Base-by-base conservation (phyloP, 1,140 invertebrate genomes). In the Atopsyche davidsoni region DNA sequence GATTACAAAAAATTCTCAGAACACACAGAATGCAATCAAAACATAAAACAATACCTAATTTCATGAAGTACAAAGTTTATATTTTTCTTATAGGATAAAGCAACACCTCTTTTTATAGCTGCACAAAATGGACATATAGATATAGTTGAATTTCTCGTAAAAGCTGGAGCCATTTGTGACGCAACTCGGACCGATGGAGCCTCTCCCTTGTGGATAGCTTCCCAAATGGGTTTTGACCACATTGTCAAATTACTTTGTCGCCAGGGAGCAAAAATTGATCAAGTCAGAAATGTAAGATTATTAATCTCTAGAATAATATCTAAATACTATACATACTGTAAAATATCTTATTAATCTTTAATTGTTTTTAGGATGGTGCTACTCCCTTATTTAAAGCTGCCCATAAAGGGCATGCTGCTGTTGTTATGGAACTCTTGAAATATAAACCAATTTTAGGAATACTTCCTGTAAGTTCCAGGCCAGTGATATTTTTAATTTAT, bases 341-440 rank as follows among this genome's bases (percentile, higher is more conserved):
- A 25, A 31, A 45, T 14, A 11, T 44, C 40, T 42, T 38, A 38
- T 38, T 38, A 7, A 14, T 7, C 13, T 16, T 28, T 28, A 28
- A 10, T 14, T 9, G 58, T 48, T 74, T 76, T 21, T 65, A 89
- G 83, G 89, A 95, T 70, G 92, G 92, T 11, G 90, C 89, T 16
- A 94, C 92, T 1, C 83, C 92, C 3, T 70, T 96, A 18, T 95
- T 94, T 65, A 95, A 96, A 72, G 92, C 92, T 2, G 80, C 88
- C 17, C 92, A 96, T 67, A 95, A 96, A 72, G 92, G 92, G 0
- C 90, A 94, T 63, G 71, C 83, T 3, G 84, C 86, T 25, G 89
- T 95, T n/a, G 82, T 92, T 0, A 78, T 80, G 1, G 87, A 90
- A 67, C 71, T 96, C 44, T 76, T 95, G 4, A 87, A 86, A 64